These are phyloP conservation scores for Eucera pruinosa DNA, from an alignment of 2,888 invertebrate species.

Conservation along the genomic window DNA sequence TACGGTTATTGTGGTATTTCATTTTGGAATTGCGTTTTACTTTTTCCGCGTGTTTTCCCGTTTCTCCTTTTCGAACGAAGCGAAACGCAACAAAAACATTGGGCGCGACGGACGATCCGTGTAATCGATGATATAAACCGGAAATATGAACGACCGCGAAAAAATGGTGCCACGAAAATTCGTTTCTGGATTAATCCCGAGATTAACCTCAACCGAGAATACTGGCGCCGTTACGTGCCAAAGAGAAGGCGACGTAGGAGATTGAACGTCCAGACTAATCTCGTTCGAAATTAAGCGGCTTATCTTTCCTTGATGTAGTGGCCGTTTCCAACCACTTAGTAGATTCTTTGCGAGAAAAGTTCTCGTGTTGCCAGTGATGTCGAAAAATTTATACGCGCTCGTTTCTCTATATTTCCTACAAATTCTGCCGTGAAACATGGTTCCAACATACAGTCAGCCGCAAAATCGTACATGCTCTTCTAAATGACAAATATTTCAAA, in stretches of 20 bases:
- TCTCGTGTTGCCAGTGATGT: slow-evolving; percentile 19
- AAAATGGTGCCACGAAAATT: slow-evolving; percentile 59
- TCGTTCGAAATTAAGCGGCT: slow-evolving; percentile 72
- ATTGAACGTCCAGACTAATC: slow-evolving; percentile 72
- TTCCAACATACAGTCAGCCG: neutral
- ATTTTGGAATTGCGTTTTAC: neutral
- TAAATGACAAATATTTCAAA: neutral
- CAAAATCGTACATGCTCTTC: neutral
- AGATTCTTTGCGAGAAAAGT: slow-evolving; percentile 53
- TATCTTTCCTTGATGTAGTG: slow-evolving; percentile 65
- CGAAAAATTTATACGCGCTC: slow-evolving; percentile 22
- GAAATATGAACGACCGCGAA: slow-evolving; percentile 53
- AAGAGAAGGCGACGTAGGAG: slow-evolving; percentile 65
- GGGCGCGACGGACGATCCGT: neutral
- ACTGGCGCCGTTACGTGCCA: slow-evolving; percentile 63
- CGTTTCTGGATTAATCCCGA: slow-evolving; percentile 68
- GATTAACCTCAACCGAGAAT: slow-evolving; percentile 65
- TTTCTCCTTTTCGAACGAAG: no score
- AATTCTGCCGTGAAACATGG: neutral
- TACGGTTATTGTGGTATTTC: neutral
- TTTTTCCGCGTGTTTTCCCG: no score
- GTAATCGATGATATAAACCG: slow-evolving; percentile 53
- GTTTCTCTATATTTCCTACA: no score
- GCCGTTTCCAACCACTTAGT: slow-evolving; percentile 54
- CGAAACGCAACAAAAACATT: neutral